phyloP scores from a whole-genome alignment of 2,888 invertebrate species.

The Teleogryllus oceanicus region DNA sequence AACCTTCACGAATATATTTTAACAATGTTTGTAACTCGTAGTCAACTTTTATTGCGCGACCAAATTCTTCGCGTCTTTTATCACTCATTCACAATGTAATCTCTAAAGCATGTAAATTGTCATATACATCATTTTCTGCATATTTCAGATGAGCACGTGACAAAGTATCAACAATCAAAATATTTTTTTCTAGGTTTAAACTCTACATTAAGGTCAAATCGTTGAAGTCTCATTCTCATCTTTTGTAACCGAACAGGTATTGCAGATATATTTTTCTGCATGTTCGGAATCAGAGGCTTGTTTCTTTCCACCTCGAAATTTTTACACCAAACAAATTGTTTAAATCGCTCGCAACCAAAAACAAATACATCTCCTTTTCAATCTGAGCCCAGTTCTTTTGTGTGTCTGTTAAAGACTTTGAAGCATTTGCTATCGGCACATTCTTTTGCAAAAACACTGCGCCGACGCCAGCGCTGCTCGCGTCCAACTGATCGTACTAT shows the following conservation, averaged over 20 bases:
- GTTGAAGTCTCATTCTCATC: constrained; percentile 22
- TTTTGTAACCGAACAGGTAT: constrained; percentile 18
- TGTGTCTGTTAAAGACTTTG: neutral
- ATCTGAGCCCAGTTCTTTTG: constrained; percentile 19
- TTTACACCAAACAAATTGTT: constrained; percentile 20
- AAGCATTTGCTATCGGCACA: neutral
- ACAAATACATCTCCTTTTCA: neutral
- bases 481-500: too few species aligned
- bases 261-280: neutral
- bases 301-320: neutral
- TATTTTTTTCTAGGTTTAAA: neutral
- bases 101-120: neutral
- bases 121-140: constrained; percentile 11
- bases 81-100: neutral
- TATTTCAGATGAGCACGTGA: constrained; percentile 2
- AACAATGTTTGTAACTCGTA: neutral
- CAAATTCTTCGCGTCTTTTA: neutral
- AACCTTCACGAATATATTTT: neutral
- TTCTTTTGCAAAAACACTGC: too few species aligned
- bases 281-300: neutral
- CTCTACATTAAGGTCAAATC: neutral
- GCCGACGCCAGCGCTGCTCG: too few species aligned
- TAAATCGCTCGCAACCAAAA: constrained; percentile 20
- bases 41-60: neutral
- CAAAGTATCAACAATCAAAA: constrained; percentile 20